Percentiles rank a stretch among this genome's conserved stretches.
phyloP scores from a whole-genome alignment of 2,797 vertebrate species.

The Acanthis flammea region DNA sequence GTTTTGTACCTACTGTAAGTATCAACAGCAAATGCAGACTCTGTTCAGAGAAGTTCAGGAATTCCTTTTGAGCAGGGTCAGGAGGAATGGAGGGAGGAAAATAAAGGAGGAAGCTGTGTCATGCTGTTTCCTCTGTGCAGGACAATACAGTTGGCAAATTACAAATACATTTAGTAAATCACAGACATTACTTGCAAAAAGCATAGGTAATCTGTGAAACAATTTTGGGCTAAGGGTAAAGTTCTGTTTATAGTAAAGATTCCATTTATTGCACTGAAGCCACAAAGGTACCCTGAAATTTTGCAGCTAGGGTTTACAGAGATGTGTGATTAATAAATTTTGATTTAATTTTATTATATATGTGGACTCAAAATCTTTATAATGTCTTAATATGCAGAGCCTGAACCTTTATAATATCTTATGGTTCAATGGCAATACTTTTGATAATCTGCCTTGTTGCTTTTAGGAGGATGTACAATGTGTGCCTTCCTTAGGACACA shows the following conservation, averaged over 20 bases:
- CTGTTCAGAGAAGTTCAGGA: not conserved
- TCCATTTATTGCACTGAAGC: not conserved
- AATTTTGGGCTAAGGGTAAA: not conserved
- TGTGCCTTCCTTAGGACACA: not conserved
- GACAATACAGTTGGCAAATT: not conserved
- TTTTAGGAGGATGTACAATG: not conserved
- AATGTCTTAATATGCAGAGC: not conserved
- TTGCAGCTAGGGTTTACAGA: not conserved
- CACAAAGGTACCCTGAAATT: not conserved
- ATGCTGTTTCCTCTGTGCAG: not conserved
- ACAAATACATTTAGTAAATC: not conserved
- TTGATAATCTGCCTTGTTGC: not conserved
- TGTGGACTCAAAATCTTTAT: not conserved
- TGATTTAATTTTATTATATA: not conserved
- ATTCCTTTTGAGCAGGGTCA: not conserved
- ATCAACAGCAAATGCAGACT: not conserved
- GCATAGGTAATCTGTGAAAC: not conserved
- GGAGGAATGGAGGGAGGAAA: fast-evolving
- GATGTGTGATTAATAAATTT: not conserved
- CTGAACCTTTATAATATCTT: not conserved
- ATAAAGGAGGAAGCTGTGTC: not conserved
- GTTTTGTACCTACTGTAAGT: not conserved
- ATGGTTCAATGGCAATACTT: not conserved
- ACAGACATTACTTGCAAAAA: not conserved
- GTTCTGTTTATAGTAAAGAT: not conserved